phyloP scores from a whole-genome alignment of 2,888 invertebrate genomes.

The Xestia c-nigrum region DNA sequence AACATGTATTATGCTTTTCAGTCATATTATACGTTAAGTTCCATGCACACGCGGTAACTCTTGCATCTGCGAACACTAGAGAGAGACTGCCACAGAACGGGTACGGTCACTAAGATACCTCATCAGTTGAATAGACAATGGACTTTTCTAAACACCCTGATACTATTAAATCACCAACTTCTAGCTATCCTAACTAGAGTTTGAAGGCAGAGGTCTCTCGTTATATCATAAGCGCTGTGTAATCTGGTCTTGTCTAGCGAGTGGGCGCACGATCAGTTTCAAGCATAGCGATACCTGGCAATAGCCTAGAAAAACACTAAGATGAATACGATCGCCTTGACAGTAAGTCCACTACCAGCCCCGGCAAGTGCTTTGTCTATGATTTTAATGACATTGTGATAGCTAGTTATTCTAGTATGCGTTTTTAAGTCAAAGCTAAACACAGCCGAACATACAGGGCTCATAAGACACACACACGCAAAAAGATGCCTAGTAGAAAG shows the following conservation, averaged over 20 bases:
- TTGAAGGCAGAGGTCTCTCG: neutral
- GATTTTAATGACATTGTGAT: neutral
- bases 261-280: constrained; percentile 14
- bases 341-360: neutral
- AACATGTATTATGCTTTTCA: constrained; percentile 54
- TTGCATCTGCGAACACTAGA: constrained; percentile 40
- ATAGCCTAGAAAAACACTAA: constrained; percentile 31
- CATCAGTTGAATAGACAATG: constrained; percentile 7
- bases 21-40: constrained; percentile 66
- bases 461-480: neutral
- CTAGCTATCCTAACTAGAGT: constrained; percentile 11
- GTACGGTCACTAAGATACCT: neutral
- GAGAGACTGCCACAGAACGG: neutral
- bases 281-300: constrained; percentile 19
- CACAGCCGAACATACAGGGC: neutral
- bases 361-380: neutral
- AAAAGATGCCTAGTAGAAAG: constrained; percentile 2
- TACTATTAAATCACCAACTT: neutral
- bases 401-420: neutral
- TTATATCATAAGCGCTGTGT: constrained; percentile 20
- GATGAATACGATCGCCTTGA: constrained; percentile 2
- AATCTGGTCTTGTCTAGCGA: neutral
- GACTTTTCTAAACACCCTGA: constrained; percentile 11
- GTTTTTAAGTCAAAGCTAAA: neutral
- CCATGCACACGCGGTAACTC: constrained; percentile 46